A percentile compares a stretch with the other conserved stretches of the same genome.
phyloP scores from a whole-genome alignment of 1,140 invertebrate species.

The Drosophila quadrilineata region DNA sequence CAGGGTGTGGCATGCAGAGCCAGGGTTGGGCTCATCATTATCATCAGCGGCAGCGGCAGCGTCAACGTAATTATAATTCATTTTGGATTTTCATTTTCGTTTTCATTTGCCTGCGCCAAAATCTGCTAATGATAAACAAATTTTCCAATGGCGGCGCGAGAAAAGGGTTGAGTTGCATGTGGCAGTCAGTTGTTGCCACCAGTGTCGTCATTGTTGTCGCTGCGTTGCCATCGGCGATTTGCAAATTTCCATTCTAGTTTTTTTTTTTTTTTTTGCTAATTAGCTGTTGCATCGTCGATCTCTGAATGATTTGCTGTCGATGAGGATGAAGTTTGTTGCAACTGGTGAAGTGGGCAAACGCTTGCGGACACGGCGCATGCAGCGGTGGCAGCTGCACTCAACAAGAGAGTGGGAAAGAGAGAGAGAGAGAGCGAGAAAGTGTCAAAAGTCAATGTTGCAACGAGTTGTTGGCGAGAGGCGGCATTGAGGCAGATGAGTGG shows the following conservation, averaged over 20 bases:
- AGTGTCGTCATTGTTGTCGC: not conserved
- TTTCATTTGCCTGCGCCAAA: slow-evolving; percentile 35
- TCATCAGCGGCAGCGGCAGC: slow-evolving; percentile 5
- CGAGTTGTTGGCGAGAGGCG: not conserved
- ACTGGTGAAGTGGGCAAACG: slow-evolving; percentile 6
- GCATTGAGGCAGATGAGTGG: slow-evolving; percentile 47
- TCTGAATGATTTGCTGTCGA: not conserved
- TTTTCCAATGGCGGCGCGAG: slow-evolving; percentile 45
- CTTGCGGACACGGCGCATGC: not conserved
- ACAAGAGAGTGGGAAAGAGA: too few relatives aligned
- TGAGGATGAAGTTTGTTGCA: slow-evolving; percentile 38
- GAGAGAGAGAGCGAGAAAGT: too few relatives aligned
- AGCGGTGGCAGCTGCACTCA: not conserved
- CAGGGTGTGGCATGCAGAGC: slow-evolving; percentile 10
- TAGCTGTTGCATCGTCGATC: slow-evolving; percentile 57
- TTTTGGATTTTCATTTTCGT: slow-evolving; percentile 49
- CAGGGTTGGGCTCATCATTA: not conserved
- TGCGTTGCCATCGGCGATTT: slow-evolving; percentile 33
- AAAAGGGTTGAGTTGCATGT: slow-evolving; percentile 48
- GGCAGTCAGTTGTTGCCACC: not conserved
- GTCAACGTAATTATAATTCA: slow-evolving; percentile 71
- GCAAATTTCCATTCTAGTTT: slow-evolving; percentile 36
- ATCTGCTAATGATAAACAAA: slow-evolving; percentile 78
- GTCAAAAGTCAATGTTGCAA: slow-evolving; percentile 9
- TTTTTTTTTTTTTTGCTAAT: slow-evolving; percentile 40